Conservation (phyloP, 2,797 vertebrate species). For the Labroides dimidiatus region DNA sequence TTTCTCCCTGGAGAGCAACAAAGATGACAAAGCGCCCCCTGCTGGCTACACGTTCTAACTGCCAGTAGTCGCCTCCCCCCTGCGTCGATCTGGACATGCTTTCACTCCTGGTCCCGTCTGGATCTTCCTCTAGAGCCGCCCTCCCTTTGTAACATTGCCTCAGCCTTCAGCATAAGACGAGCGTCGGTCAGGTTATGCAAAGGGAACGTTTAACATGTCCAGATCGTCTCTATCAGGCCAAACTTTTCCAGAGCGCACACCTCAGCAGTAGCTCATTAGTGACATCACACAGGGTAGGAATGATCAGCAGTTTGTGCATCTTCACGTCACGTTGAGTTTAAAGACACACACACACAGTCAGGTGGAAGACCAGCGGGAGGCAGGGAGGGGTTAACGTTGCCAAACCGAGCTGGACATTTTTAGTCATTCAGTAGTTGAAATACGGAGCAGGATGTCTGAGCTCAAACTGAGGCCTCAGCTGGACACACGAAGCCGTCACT, state of each 20-base stretch:
- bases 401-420: slow-evolving; percentile 17
- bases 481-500: neutral
- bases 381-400: slow-evolving; percentile 3
- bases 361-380: slow-evolving; percentile 8
- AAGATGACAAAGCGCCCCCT: slow-evolving; percentile 85
- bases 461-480: neutral
- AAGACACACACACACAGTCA: slow-evolving; percentile 10
- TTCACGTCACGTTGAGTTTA: slow-evolving; percentile 7
- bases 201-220: slow-evolving; percentile 28
- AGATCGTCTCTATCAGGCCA: slow-evolving; percentile 25
- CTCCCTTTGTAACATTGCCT: slow-evolving; percentile 26
- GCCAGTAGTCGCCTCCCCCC: slow-evolving; percentile 1
- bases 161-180: slow-evolving; percentile 41
- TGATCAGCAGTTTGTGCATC: neutral
- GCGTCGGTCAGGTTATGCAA: slow-evolving; percentile 24
- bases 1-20: slow-evolving; percentile 97
- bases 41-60: slow-evolving; percentile 83
- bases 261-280: slow-evolving; percentile 15
- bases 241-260: slow-evolving; percentile 4
- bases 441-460: slow-evolving; percentile 28
- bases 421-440: slow-evolving; percentile 21
- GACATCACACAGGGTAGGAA: slow-evolving; percentile 18
- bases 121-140: slow-evolving; percentile 28
- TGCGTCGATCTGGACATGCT: neutral
- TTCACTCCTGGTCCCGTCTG: slow-evolving; percentile 12